Base-by-base conservation (phyloP, 2,797 vertebrate genomes). In the Clarias fuscus region DNA sequence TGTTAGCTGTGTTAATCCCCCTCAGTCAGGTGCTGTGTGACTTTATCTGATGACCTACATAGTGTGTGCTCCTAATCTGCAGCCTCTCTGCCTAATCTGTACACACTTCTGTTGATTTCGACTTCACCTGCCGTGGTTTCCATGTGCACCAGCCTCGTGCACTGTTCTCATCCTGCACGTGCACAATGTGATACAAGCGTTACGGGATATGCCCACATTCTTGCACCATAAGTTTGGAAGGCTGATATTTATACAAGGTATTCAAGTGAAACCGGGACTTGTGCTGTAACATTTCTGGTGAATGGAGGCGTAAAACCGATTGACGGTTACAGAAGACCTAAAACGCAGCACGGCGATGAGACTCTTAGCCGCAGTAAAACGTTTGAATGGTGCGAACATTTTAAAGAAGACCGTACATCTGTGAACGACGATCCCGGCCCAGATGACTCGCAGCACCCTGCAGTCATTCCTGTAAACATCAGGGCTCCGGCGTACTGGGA, bases 21-120 rank as follows among this genome's bases (percentile, higher is more conserved):
- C 43, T 22, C 40, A 27, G 65, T 68, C 81, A 70, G 67, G 67
- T 71, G 82, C 53, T 71, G 53, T 4, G 56, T 61, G 48, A 22
- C 20, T 80, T 70, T 85, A 80, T 85, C 76, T 71, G 65, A 79
- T 85, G 76, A 72, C 65, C 84, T 33, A 88, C 75, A 84, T 85
- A 68, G 43, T 48, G 80, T n/a, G 5, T 22, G 53, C 20, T 40
- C 65, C 65, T 83, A 72, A 83, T 71, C 67, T 68, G 65, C 43
- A 27, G 7, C 81, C 17, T 40, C 67, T 71, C 48, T 37, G 81
- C 6, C 20, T 83, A 59, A 71, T 83, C 82, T 59, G 48, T 33
- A 59, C 53, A 24, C 65, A 22, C 48, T 67, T 53, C n/a, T 58
- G 27, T 24, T 56, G 70, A 71, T 67, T 83, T 59, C 14, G 48